These are phyloP conservation scores for Gandaritis pyraliata DNA, from an alignment of 2,888 invertebrate genomes.

Conservation along the genomic window DNA sequence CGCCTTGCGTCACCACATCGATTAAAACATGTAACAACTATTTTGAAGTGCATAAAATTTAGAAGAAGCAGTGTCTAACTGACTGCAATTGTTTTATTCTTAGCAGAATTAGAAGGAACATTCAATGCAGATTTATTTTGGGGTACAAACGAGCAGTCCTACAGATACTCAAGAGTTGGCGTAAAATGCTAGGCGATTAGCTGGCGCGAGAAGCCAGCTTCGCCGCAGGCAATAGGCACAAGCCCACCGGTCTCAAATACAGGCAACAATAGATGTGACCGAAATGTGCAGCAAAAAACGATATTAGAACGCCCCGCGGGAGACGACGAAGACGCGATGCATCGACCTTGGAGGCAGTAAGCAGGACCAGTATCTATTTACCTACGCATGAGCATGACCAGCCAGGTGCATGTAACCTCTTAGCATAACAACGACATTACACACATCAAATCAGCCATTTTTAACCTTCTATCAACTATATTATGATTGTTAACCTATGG, in stretches of 20 bases:
- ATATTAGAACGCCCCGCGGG: constrained; percentile 61
- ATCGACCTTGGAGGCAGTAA: constrained; percentile 65
- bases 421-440: constrained; percentile 20
- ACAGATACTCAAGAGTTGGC: constrained; percentile 23
- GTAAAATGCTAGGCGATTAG: constrained; percentile 37
- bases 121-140: background rate
- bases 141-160: constrained; percentile 7
- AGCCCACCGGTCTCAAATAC: too few species aligned
- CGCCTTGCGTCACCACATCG: constrained; percentile 33
- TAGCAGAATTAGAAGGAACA: background rate
- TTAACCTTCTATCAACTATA: too few species aligned
- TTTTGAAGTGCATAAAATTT: background rate
- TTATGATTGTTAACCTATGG: too few species aligned
- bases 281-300: constrained; percentile 54
- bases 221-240: constrained; percentile 43
- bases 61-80: background rate
- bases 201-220: constrained; percentile 40
- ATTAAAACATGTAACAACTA: constrained; percentile 5
- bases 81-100: background rate
- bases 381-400: constrained; percentile 9
- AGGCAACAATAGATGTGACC: constrained; percentile 37
- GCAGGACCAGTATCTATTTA: constrained; percentile 21
- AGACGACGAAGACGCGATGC: constrained; percentile 49
- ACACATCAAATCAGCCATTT: background rate
- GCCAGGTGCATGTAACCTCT: constrained; percentile 50